These are phyloP conservation scores for Oscheius sp. DNA, from an alignment of 2,888 invertebrate species.

Conservation along the genomic window DNA sequence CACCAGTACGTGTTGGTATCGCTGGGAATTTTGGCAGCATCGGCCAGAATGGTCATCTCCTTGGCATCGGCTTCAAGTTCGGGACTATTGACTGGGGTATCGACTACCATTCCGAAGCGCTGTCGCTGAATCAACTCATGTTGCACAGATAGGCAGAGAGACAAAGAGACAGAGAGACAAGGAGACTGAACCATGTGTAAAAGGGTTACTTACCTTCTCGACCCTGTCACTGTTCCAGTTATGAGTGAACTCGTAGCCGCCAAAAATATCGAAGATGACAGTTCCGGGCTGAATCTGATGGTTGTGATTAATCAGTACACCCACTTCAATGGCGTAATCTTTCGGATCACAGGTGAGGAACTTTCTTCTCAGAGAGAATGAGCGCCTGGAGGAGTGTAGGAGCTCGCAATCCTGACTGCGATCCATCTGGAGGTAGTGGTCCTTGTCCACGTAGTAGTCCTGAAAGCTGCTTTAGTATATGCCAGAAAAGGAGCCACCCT, in stretches of 20 bases:
- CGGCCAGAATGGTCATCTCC: constrained; percentile 29
- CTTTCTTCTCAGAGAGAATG: constrained; percentile 59
- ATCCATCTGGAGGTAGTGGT: constrained; percentile 54
- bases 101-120: constrained; percentile 28
- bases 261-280: constrained; percentile 73
- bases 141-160: not conserved
- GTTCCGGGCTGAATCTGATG: constrained; percentile 74
- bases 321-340: constrained; percentile 70
- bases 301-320: not conserved
- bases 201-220: constrained; percentile 13
- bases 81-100: not conserved
- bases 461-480: not conserved
- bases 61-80: constrained; percentile 11
- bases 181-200: no score
- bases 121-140: not conserved
- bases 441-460: constrained; percentile 56
- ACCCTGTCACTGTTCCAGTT: constrained; percentile 16
- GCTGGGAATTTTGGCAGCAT: constrained; percentile 20
- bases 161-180: no score
- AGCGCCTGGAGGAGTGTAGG: constrained; percentile 30
- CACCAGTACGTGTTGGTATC: constrained; percentile 98
- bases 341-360: constrained; percentile 68
- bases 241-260: constrained; percentile 30
- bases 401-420: constrained; percentile 64
- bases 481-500: not conserved